Conservation (phyloP, 30 jellyfish, hydroid and myxozoan genomes). For the Hydractinia echinata region DNA sequence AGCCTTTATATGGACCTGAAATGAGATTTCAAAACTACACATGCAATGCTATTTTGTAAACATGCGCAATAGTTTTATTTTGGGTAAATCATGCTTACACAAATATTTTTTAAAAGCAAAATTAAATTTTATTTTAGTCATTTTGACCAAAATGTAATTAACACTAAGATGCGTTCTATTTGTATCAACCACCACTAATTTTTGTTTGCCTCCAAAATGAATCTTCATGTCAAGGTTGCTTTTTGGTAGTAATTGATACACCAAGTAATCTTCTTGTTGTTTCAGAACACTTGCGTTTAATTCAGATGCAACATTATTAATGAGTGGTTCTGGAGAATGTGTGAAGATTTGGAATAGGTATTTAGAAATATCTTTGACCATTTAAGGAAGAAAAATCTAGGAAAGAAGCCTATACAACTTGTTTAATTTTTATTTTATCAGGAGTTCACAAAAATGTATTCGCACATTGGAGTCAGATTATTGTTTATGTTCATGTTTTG, state of each 20-base stretch:
- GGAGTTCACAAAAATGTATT: slow-evolving; percentile 76
- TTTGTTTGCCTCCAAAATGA: background rate
- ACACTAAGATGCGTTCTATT: no score
- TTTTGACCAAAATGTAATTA: no score
- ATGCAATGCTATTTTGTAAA: no score
- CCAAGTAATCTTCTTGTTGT: background rate
- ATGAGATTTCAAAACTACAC: no score
- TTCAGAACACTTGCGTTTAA: slow-evolving; percentile 72
- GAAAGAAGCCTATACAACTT: background rate
- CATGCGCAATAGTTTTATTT: no score
- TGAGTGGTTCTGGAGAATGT: slow-evolving; percentile 88
- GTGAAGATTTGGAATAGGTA: slow-evolving; percentile 95
- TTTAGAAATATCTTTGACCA: background rate
- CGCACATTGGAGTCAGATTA: slow-evolving; percentile 87
- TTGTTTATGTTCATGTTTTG: slow-evolving; percentile 74
- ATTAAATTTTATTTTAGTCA: no score
- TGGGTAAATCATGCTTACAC: no score
- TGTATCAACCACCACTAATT: no score
- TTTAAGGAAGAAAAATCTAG: background rate
- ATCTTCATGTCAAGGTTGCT: background rate
- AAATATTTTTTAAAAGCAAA: no score
- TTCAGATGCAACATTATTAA: slow-evolving; percentile 72
- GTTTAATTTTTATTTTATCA: background rate
- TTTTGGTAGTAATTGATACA: background rate
- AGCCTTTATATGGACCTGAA: no score